A percentile compares a stretch with the other conserved stretches of the same genome.
Conservation (phyloP, 2,888 invertebrate species). For the Steinernema hermaphroditum region DNA sequence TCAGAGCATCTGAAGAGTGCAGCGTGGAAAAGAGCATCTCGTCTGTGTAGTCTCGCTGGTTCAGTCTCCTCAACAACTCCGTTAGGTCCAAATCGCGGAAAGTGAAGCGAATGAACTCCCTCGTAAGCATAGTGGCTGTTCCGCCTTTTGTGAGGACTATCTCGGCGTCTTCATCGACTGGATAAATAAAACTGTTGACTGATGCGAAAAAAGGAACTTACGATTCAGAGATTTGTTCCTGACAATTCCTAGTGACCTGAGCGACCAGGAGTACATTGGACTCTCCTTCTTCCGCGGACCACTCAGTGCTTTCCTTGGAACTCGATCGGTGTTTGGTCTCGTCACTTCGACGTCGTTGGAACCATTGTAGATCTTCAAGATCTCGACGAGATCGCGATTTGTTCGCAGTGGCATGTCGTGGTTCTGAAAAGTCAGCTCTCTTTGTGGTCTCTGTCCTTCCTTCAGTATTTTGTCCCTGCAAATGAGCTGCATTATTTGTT, state of each 20-base stretch:
- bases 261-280: not conserved
- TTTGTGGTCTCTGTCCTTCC: too few species aligned
- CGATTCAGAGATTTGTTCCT: not conserved
- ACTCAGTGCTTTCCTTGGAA: not conserved
- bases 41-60: conserved; percentile 8
- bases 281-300: not conserved
- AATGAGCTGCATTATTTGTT: too few species aligned
- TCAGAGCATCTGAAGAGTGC: not conserved
- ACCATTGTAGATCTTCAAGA: conserved; percentile 3
- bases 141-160: conserved; percentile 4
- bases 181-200: not conserved
- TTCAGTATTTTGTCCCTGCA: too few species aligned
- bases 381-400: conserved; percentile 2
- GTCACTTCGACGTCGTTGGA: conserved; percentile 25
- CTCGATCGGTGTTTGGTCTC: not conserved
- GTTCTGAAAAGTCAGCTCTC: not conserved
- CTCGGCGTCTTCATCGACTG: not conserved
- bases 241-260: not conserved
- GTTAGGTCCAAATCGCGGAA: not conserved
- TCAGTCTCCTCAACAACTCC: conserved; percentile 15
- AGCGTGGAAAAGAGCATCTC: conserved; percentile 24
- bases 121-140: not conserved
- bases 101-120: not conserved
- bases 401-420: conserved; percentile 17
- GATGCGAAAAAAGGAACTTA: not conserved